These are phyloP conservation scores for Acipenser transmontanus DNA, from an alignment of 2,797 vertebrate species.

Conservation along the genomic window DNA sequence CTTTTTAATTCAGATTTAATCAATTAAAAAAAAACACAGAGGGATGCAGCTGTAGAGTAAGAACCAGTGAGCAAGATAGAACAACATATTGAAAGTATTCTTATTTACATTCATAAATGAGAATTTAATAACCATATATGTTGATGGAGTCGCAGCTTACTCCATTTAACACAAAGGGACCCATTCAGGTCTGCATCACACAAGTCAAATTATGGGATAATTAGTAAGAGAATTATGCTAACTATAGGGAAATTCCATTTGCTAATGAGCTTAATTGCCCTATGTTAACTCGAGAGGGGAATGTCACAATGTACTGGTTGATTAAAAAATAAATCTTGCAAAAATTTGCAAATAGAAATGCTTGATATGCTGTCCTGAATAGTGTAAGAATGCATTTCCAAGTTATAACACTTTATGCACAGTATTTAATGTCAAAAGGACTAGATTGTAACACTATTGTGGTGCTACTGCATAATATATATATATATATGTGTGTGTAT, in stretches of 20 bases:
- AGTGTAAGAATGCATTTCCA: background rate
- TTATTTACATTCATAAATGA: conserved; percentile 3
- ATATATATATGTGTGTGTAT: no score
- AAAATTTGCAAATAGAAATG: background rate
- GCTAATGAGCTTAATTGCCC: conserved; percentile 1
- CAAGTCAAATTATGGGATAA: background rate
- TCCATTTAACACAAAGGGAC: background rate
- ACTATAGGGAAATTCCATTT: background rate
- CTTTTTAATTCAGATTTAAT: background rate
- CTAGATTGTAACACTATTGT: no score
- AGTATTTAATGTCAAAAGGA: no score
- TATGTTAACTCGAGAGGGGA: background rate
- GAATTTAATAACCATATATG: background rate
- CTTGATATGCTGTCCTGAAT: background rate
- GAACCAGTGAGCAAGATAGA: background rate
- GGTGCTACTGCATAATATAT: no score
- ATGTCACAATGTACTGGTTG: background rate
- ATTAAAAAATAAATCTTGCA: background rate
- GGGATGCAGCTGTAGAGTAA: background rate
- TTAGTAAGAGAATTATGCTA: background rate
- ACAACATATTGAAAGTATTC: background rate
- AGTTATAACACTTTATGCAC: no score
- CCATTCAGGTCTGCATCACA: background rate
- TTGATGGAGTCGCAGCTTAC: background rate
- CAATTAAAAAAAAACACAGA: background rate